phyloP scores from a whole-genome alignment of 1,140 invertebrate species.

The Delia radicum region DNA sequence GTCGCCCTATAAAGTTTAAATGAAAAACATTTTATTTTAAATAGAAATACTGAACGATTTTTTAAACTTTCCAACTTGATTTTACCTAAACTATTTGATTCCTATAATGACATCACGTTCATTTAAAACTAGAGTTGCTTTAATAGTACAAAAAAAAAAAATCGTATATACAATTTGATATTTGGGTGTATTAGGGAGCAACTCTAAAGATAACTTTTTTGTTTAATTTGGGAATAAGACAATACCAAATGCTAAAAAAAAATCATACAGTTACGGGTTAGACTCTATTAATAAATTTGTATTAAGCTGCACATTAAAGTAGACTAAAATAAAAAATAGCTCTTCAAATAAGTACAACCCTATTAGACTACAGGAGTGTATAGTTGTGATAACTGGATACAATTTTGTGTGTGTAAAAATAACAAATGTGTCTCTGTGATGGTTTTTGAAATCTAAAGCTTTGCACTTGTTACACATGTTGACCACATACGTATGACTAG shows the following conservation, averaged over 20 bases:
- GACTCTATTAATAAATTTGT: no score
- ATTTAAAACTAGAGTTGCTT: not conserved
- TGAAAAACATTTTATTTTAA: no score
- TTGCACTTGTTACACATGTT: conserved; percentile 6
- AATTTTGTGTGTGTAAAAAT: not conserved
- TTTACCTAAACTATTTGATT: not conserved
- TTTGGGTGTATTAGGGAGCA: not conserved
- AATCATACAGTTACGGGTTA: not conserved
- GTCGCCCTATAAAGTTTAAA: no score
- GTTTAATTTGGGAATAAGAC: no score
- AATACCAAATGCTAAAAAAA: no score
- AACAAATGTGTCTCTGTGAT: not conserved
- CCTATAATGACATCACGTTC: conserved; percentile 12
- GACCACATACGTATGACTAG: conserved; percentile 1
- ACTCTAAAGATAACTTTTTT: no score
- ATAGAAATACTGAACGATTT: no score
- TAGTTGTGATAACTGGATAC: not conserved
- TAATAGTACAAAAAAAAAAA: not conserved
- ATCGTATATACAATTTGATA: not conserved
- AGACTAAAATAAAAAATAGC: no score
- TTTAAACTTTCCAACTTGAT: no score
- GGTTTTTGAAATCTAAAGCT: not conserved
- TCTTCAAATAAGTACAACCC: no score
- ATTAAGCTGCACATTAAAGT: no score
- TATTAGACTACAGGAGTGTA: not conserved